phyloP scores from a whole-genome alignment of 2,113 vertebrate genomes.

The Emydocephalus ijimae region DNA sequence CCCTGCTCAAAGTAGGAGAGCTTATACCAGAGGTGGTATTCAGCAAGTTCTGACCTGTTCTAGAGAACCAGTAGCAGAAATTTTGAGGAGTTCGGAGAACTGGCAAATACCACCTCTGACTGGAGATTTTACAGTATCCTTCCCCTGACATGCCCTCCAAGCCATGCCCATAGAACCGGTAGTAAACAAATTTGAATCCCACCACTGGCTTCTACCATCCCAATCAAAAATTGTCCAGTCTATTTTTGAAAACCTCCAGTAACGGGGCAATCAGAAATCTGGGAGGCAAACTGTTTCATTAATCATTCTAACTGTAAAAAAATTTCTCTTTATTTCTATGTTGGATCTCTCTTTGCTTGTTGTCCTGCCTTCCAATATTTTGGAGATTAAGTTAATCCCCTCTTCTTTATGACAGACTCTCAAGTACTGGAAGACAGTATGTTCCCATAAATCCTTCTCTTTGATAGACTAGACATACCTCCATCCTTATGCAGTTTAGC shows the following conservation, averaged over 20 bases:
- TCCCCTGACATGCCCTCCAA: too few species aligned
- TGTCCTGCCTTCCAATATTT: background rate
- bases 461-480: background rate
- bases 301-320: background rate
- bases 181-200: too few species aligned
- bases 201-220: background rate
- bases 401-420: background rate
- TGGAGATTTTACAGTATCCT: too few species aligned
- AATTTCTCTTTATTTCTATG: background rate
- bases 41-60: too few species aligned
- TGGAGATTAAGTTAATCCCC: background rate
- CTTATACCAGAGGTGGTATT: background rate
- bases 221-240: background rate
- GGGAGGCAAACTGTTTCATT: background rate
- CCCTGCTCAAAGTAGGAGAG: background rate
- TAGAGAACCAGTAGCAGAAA: too few species aligned
- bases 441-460: background rate
- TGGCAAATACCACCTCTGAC: too few species aligned
- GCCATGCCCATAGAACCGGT: too few species aligned
- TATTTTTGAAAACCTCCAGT: background rate
- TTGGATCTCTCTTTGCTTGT: background rate
- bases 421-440: background rate
- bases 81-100: too few species aligned
- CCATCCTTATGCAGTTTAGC: background rate
- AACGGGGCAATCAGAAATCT: background rate